A percentile compares a stretch with the other conserved stretches of the same genome.
Evolutionary conservation across 2,888 invertebrate genomes (phyloP).

Genomic region (Dryocosmus kuriphilus): DNA sequence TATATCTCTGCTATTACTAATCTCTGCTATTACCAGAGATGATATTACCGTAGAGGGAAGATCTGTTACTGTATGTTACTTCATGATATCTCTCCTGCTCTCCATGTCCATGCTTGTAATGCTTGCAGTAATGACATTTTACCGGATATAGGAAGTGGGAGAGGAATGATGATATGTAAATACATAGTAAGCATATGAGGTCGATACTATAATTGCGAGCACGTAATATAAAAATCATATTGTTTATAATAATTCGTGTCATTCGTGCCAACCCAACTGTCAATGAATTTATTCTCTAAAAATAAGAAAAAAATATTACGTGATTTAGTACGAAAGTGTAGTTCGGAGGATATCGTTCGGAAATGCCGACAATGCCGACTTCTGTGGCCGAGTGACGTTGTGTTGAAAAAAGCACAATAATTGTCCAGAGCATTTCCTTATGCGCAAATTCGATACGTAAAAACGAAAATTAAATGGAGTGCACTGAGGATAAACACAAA

Average conservation of each 20-base stretch:
- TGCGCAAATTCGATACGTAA: conserved; percentile 23
- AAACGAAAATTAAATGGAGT: conserved; percentile 15
- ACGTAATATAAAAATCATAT: not conserved
- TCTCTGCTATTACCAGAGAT: too few species aligned
- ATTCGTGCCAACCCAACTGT: not conserved
- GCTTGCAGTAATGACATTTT: not conserved
- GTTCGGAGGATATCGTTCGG: not conserved
- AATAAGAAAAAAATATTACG: not conserved
- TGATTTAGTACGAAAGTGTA: not conserved
- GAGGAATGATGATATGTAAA: not conserved
- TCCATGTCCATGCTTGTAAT: too few species aligned
- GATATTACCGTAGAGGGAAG: too few species aligned
- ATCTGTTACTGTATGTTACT: too few species aligned
- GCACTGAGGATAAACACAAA: conserved; percentile 1
- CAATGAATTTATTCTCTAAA: not conserved
- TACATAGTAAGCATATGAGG: not conserved
- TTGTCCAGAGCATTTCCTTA: not conserved
- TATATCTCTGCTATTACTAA: too few species aligned
- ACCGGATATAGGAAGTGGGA: not conserved
- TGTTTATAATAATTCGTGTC: too few species aligned
- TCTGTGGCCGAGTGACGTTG: conserved; percentile 25
- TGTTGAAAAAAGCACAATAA: not conserved
- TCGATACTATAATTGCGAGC: not conserved
- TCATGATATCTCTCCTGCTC: too few species aligned
- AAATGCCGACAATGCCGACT: conserved; percentile 23